Evolutionary conservation across 2,113 vertebrate species (phyloP), one percentile per base, ranked within the genome.

Genomic region (Pantherophis guttatus): DNA sequence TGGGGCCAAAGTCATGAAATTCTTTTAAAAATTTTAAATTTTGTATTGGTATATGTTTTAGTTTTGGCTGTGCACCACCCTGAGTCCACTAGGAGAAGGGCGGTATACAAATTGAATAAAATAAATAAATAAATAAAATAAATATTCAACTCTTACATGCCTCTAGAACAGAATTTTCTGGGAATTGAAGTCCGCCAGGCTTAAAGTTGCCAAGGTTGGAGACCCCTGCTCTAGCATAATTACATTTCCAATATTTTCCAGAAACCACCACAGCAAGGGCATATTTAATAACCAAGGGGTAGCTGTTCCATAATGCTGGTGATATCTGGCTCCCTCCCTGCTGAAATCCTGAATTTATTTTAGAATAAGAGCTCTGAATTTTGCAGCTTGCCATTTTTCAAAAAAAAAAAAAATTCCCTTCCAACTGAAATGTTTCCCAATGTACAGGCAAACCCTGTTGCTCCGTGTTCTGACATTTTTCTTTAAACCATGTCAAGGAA

Each of bases 401-500:
- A 48, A 48, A 6, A 70, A 44, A 44, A 39, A 44, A 62, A 70
- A 39, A 44, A 54, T 29, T 29, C 24, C 17, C 59, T 39, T 58
- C 62, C 59, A 92, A 70, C 50, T 88, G 86, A 87, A 33, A 86
- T 59, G 24, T 13, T 44, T 92, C 44, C n/a, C 52, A 70, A 8
- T 86, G 1, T 1, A 65, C 65, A 95, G 93, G 85, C 1, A 17
- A 87, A 62, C 91, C 50, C 53, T 26, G 59, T 17, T 86, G 89
- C 17, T 90, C 52, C 88, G 70, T 89, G 48, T 39, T 48, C 7
- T 95, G 5, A 94, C 87, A 23, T 19, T 87, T 75, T 95, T 94
- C 95, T 93, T 95, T 91, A 91, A 95, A 93, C 90, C 19, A 92
- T 3, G 89, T 3, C 93, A 54, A 81, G 94, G n/a, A 86, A 87